Evolutionary conservation across 2,888 invertebrate genomes (phyloP), one percentile per base, ranked within the genome.

Genomic region (Drosophila nigricruria): DNA sequence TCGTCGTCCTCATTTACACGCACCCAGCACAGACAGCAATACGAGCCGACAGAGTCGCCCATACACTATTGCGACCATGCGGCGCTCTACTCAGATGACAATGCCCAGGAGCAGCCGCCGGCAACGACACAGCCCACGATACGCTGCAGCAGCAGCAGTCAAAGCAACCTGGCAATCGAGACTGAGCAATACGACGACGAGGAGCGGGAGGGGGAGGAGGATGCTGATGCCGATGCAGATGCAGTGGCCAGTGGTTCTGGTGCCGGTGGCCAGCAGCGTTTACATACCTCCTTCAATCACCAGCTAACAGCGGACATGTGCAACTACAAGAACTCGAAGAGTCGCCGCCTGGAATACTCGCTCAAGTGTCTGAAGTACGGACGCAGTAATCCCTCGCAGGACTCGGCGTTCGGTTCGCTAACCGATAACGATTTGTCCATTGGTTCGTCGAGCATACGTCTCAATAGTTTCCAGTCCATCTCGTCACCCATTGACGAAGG

Each of bases 401-500:
- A 93, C 65, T 93, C 93, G 10, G 93, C 93, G 10, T 93, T 93
- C 67, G 93, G 93, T 25, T 93, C 93, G 16, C 79, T 93, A 42
- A 93, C 93, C 54, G 93, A 93, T 77, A 93, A 93, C 69, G 93
- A 93, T 80, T 80, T 92, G 20, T 93, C 93, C 42, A 92, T 91
- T n/a, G 92, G 92, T 9, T 92, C 92, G 0, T 92, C 93, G 3
- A 93, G 93, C 71, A 92, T 93, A 68, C 92, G 93, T 3, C 78
- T 93, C 47, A 93, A 91, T 66, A 93, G 93, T 71, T 93, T 93
- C 67, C 93, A 93, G 63, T 93, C 93, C 30, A 92, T 93, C 14
- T 92, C 93, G 12, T 93, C 93, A 25, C 93, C 93, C 16, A 93
- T 93, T 30, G 93, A 93, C 71, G 93, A 93, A 66, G 93, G 93